Percentiles rank a stretch among this genome's conserved stretches.
Conservation (phyloP, 2,113 vertebrate genomes). For the Cynocephalus volans region DNA sequence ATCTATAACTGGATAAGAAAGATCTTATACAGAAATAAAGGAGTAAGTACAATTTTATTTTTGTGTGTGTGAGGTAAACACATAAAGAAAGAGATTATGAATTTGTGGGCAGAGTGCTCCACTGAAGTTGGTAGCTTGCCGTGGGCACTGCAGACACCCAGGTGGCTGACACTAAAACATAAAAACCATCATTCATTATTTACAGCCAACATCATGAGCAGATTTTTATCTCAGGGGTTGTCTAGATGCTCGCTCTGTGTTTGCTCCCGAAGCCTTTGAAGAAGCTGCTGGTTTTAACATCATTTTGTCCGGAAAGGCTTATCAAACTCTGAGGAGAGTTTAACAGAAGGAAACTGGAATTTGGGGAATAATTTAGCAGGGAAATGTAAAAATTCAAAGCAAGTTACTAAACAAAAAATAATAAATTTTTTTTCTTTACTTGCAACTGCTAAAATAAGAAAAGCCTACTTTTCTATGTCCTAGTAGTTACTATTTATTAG, state of each 20-base stretch:
- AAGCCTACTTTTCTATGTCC: not conserved
- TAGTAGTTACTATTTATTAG: not conserved
- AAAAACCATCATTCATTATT: conserved; percentile 79
- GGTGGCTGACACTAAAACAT: conserved; percentile 59
- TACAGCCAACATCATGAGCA: conserved; percentile 15
- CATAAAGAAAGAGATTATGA: not conserved
- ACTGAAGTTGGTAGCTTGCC: conserved; percentile 53
- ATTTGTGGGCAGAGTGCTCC: not conserved
- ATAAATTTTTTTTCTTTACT: not conserved
- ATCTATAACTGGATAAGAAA: not conserved
- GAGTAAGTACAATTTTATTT: not conserved
- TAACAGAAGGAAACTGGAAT: not conserved
- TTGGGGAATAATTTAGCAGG: not conserved
- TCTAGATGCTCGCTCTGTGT: not conserved
- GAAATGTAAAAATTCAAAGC: not conserved
- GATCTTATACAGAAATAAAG: not conserved
- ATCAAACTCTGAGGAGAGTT: not conserved
- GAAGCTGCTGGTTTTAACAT: not conserved
- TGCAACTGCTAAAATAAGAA: not conserved
- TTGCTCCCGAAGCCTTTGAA: conserved; percentile 21
- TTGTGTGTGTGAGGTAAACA: not conserved
- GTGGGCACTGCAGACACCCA: conserved; percentile 68
- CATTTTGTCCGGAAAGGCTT: not conserved
- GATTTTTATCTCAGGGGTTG: conserved; percentile 50
- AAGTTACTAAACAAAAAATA: conserved; percentile 42